Evolutionary conservation across 2,797 vertebrate species (phyloP).

Genomic region (Lacerta viridis): DNA sequence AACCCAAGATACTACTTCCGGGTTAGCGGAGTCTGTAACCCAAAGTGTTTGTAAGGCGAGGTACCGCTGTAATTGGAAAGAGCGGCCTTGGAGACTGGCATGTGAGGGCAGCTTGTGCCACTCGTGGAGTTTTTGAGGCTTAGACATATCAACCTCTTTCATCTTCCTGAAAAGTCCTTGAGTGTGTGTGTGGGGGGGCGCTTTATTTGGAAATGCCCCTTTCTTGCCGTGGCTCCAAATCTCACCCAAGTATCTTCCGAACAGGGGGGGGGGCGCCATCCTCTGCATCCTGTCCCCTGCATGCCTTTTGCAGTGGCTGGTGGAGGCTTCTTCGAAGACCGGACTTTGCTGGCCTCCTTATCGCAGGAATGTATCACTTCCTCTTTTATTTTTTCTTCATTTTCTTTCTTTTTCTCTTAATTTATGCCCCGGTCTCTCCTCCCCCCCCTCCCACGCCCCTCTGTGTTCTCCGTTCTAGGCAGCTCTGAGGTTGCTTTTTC

Average conservation of each 20-base stretch:
- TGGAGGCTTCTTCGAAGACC: background rate
- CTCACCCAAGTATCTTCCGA: background rate
- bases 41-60: no score
- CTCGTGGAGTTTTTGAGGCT: fast-evolving
- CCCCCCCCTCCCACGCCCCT: no score
- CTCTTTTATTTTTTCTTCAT: background rate
- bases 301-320: background rate
- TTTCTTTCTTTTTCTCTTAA: background rate
- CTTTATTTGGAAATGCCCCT: background rate
- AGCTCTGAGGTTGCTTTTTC: constrained; percentile 21
- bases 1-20: no score
- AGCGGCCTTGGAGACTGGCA: no score
- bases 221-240: background rate
- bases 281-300: background rate
- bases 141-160: background rate
- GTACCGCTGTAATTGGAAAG: no score
- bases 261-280: no score
- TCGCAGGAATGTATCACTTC: constrained; percentile 13
- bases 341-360: background rate
- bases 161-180: no score
- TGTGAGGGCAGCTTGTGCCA: background rate
- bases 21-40: no score
- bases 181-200: no score
- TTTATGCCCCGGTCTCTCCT: background rate
- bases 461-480: background rate